These are phyloP conservation scores for Halcyon malimbica DNA, from an alignment of 2,113 vertebrate genomes.

Conservation along the genomic window DNA sequence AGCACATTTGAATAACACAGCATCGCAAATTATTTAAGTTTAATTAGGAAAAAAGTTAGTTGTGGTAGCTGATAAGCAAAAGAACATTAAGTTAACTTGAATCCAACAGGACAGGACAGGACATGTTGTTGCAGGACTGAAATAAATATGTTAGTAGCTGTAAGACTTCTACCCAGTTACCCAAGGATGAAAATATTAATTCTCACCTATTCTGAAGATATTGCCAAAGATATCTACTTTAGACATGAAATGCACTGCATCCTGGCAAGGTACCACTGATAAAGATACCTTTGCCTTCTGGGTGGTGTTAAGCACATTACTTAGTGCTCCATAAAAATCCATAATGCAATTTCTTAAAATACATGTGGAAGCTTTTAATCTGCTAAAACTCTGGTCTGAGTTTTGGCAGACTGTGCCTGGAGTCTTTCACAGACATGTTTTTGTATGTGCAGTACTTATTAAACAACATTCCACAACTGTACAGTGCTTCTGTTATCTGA, in stretches of 20 bases:
- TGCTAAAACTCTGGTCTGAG: background rate
- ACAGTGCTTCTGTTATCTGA: background rate
- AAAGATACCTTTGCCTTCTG: background rate
- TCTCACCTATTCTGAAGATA: background rate
- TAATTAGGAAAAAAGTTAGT: background rate
- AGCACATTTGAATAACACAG: background rate
- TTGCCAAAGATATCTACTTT: background rate
- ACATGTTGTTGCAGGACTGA: background rate
- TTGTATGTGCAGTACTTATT: background rate
- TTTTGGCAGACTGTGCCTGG: background rate
- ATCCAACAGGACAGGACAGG: background rate
- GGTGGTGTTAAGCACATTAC: background rate
- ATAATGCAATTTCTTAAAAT: background rate
- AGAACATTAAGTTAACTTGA: background rate
- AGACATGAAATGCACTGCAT: background rate
- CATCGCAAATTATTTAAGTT: background rate
- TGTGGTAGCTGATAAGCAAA: background rate
- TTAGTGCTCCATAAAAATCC: background rate
- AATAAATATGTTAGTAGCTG: background rate
- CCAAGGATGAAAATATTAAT: background rate
- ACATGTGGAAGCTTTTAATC: background rate
- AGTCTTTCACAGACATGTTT: background rate
- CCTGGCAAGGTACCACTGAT: background rate
- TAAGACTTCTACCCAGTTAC: background rate
- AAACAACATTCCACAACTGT: background rate